phyloP scores from a whole-genome alignment of 2,113 vertebrate genomes.

The Turnix velox region DNA sequence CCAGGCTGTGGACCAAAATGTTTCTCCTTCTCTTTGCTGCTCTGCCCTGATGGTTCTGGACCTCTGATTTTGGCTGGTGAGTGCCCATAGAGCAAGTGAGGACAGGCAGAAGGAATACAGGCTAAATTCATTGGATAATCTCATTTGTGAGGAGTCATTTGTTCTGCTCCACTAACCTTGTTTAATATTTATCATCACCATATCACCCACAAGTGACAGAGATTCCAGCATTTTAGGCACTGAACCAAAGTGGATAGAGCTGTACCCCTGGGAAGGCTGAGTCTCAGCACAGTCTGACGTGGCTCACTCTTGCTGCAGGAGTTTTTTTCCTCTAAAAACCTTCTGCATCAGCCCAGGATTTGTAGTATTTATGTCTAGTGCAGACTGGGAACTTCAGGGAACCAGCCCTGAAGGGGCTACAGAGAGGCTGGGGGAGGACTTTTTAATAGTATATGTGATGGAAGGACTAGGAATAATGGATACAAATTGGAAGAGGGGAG shows the following conservation, averaged over 20 bases:
- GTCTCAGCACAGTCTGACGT: not conserved
- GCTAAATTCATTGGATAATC: not conserved
- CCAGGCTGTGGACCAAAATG: not conserved
- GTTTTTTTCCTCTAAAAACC: not conserved
- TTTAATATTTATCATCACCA: not conserved
- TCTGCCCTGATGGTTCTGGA: not conserved
- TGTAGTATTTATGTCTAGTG: not conserved
- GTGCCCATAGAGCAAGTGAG: not conserved
- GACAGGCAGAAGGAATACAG: not conserved
- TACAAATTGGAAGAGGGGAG: too few species aligned
- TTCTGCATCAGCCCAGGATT: not conserved
- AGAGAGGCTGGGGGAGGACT: too few species aligned
- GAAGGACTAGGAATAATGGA: too few species aligned
- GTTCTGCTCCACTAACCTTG: constrained; percentile 35
- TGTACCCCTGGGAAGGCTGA: not conserved
- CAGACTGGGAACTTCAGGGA: not conserved
- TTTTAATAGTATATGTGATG: too few species aligned
- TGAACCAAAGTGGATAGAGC: not conserved
- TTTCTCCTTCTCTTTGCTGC: not conserved
- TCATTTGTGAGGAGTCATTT: constrained; percentile 6
- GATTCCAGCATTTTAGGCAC: not conserved
- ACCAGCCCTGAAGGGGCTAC: too few species aligned
- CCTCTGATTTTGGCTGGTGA: not conserved
- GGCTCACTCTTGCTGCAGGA: not conserved
- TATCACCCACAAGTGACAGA: not conserved